Conservation (phyloP, 30 jellyfish, hydroid and myxozoan species). For the Morbakka virulenta region DNA sequence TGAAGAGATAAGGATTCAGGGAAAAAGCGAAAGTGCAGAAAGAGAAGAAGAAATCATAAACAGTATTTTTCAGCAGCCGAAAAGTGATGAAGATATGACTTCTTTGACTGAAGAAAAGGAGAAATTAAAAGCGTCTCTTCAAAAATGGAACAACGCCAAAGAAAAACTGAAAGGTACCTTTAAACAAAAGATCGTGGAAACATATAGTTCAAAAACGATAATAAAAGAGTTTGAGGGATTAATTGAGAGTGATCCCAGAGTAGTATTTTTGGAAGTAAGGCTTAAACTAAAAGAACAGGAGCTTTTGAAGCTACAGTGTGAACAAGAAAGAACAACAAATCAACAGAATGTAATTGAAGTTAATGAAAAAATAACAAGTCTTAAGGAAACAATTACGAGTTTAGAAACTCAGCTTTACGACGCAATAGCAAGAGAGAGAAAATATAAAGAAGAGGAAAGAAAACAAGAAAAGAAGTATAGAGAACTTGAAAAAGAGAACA, state of each 20-base stretch:
- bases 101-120: too few species aligned
- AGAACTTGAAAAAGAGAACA: background rate
- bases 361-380: conserved; percentile 6
- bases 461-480: background rate
- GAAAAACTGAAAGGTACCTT: too few species aligned
- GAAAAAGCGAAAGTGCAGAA: background rate
- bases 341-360: too few species aligned
- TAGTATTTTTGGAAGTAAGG: background rate
- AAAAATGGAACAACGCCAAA: too few species aligned
- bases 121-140: too few species aligned
- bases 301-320: too few species aligned
- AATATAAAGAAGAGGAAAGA: background rate
- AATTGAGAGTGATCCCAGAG: conserved; percentile 3
- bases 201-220: too few species aligned
- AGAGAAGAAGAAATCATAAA: background rate
- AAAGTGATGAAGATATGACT: too few species aligned
- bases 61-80: too few species aligned
- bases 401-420: too few species aligned
- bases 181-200: too few species aligned
- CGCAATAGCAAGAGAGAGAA: conserved; percentile 10
- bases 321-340: too few species aligned
- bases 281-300: background rate
- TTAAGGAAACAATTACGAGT: conserved; percentile 31
- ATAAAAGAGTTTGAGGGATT: background rate
- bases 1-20: background rate